Base-by-base conservation (phyloP, 2,888 invertebrate species). In the Amphipyra tragopoginis region DNA sequence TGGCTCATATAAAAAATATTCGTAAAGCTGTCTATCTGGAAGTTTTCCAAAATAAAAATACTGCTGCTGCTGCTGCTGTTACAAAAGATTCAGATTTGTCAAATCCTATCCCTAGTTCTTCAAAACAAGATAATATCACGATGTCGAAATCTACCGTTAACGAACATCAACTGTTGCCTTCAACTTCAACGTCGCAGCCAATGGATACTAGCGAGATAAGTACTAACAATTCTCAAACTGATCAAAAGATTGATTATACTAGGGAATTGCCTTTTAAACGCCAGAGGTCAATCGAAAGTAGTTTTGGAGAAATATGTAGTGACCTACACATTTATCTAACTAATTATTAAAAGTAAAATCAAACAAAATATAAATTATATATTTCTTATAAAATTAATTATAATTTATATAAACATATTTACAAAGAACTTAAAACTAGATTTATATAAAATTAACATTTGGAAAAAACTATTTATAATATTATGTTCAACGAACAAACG, bases 281-380 rank as follows among this genome's bases (percentile, higher is more conserved):
- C 52, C 75, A 78, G 45, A 80, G 54, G 38, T 75, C 76, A 54
- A 78, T 78, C 50, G 49, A 68, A 53, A 54, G 43, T 49, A 76
- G 72, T 73, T 77, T 77, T 72, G 64, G 50, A 55, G 77, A 79
- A 72, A 79, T 81, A 58, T 59, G 63, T 21, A n/a, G n/a, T n/a
- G n/a, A n/a, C n/a, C n/a, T n/a, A n/a, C n/a, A n/a, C n/a, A n/a
- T n/a, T n/a, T n/a, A n/a, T n/a, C n/a, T n/a, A n/a, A n/a, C n/a
- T n/a, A n/a, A n/a, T n/a, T n/a, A n/a, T n/a, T n/a, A n/a, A n/a
- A n/a, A n/a, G n/a, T n/a, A n/a, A n/a, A n/a, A n/a, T n/a, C n/a
- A n/a, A n/a, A n/a, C n/a, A n/a, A n/a, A n/a, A n/a, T n/a, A n/a
- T n/a, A n/a, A n/a, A n/a, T n/a, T n/a, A n/a, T n/a, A n/a, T n/a